A percentile compares a stretch with the other conserved stretches of the same genome.
phyloP scores from a whole-genome alignment of 2,113 vertebrate genomes.

The Tragelaphus buxtoni region DNA sequence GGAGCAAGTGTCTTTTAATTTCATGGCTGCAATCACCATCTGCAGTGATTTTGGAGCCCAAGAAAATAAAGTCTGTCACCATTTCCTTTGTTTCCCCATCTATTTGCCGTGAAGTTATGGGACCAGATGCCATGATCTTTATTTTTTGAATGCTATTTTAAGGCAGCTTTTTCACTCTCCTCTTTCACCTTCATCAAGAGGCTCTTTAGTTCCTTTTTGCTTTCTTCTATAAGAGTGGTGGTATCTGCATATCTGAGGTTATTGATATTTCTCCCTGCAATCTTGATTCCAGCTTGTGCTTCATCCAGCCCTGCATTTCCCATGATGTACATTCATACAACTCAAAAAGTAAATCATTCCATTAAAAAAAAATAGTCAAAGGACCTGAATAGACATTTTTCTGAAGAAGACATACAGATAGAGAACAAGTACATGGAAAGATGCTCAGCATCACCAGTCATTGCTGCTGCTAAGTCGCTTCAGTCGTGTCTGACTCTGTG shows the following conservation, averaged over 20 bases:
- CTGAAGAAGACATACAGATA: background rate
- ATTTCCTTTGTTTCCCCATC: background rate
- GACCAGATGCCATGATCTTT: background rate
- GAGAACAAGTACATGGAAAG: background rate
- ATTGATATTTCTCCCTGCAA: background rate
- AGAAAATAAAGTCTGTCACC: background rate
- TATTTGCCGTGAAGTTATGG: rapidly evolving
- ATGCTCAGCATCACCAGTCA: background rate
- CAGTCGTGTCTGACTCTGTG: too few species aligned
- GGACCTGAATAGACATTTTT: background rate
- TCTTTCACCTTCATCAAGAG: background rate
- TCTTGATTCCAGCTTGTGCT: background rate
- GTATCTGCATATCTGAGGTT: background rate
- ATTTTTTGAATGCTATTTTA: background rate
- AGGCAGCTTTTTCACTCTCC: background rate
- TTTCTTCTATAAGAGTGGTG: background rate
- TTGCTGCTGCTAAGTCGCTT: background rate
- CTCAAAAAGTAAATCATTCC: background rate
- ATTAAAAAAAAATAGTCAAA: background rate
- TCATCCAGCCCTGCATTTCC: background rate
- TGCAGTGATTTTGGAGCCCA: background rate
- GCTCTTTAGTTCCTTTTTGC: background rate
- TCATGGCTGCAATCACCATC: background rate
- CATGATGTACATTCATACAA: background rate
- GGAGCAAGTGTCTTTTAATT: background rate